A percentile compares a stretch with the other conserved stretches of the same genome.
phyloP scores from a whole-genome alignment of 2,113 vertebrate genomes.

The Archocentrus centrarchus region DNA sequence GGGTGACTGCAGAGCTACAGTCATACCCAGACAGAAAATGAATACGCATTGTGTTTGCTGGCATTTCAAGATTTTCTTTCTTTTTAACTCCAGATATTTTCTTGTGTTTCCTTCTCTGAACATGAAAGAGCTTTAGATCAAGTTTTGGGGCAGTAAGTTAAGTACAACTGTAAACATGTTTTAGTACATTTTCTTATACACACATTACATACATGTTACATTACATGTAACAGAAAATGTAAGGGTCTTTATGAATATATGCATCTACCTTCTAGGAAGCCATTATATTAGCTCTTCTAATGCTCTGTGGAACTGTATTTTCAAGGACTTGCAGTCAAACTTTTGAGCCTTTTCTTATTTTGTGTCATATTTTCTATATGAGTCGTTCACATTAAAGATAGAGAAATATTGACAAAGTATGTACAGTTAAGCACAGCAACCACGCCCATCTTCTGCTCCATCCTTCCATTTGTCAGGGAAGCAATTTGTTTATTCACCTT shows the following conservation, averaged over 20 bases:
- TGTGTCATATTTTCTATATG: no score
- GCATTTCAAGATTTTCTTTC: neutral
- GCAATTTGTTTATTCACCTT: no score
- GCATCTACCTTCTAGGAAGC: neutral
- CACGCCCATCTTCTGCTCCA: no score
- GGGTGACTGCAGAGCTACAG: conserved; percentile 92
- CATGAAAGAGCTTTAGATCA: neutral
- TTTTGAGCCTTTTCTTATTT: no score
- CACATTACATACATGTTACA: neutral
- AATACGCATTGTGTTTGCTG: neutral
- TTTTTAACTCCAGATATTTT: neutral
- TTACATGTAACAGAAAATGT: neutral
- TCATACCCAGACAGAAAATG: neutral
- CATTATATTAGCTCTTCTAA: no score
- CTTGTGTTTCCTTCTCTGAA: neutral
- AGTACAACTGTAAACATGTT: neutral
- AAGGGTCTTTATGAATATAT: neutral
- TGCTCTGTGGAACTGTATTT: no score
- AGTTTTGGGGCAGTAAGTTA: neutral
- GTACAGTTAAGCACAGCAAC: no score
- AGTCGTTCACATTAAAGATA: no score
- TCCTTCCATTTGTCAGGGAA: no score
- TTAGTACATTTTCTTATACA: neutral
- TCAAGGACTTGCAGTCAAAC: no score
- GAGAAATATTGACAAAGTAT: no score